A percentile compares a stretch with the other conserved stretches of the same genome.
Evolutionary conservation across 2,797 vertebrate species (phyloP).

Genomic region (Dendrocincla fuliginosa): DNA sequence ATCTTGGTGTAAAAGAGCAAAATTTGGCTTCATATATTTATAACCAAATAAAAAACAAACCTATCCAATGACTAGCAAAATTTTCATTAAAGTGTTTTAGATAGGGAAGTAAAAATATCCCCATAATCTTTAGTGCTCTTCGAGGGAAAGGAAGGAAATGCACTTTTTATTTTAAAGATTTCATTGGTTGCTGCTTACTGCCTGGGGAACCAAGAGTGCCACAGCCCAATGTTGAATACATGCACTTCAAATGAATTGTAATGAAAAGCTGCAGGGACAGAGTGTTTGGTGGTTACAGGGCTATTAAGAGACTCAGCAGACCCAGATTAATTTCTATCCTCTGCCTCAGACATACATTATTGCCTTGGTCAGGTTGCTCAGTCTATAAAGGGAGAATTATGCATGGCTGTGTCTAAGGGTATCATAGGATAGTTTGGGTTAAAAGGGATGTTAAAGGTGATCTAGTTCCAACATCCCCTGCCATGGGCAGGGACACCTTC

Average conservation of each 20-base stretch:
- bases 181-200: background rate
- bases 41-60: background rate
- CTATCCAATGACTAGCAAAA: background rate
- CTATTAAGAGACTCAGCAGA: background rate
- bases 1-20: background rate
- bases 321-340: constrained; percentile 1
- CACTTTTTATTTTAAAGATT: background rate
- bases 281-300: background rate
- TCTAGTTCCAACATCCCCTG: background rate
- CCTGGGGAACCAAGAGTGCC: background rate
- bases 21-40: background rate
- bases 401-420: background rate
- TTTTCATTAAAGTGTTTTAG: background rate
- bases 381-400: background rate
- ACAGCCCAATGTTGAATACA: background rate
- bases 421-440: background rate
- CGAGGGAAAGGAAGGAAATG: background rate
- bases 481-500: background rate
- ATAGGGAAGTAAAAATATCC: background rate
- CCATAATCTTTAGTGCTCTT: background rate
- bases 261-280: background rate
- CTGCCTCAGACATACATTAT: background rate
- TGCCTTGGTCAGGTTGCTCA: background rate
- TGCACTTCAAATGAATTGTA: background rate
- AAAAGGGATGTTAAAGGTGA: background rate